Base-by-base conservation (phyloP, 2,113 vertebrate genomes). In the Forbesichthys papilliferus region DNA sequence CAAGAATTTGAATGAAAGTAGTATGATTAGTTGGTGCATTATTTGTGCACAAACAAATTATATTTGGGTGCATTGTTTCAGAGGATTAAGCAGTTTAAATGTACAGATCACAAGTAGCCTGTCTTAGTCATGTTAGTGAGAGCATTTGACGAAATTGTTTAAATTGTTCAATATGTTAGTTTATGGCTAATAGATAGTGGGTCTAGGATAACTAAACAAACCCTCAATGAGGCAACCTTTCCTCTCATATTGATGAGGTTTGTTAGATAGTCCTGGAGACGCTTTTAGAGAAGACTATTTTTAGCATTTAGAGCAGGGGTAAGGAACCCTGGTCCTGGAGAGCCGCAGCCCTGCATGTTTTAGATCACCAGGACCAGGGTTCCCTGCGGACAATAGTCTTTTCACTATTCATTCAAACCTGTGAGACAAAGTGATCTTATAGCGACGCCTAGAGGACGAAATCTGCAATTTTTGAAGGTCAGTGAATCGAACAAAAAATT, bases 371-470 rank as follows among this genome's bases (percentile, higher is more conserved):
- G 16, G 16, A 16, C 16, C 16, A 16, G 16, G 16, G 16, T 16
- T 16, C 16, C 16, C 16, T 16, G 16, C 53, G 60, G 64, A 54
- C 7, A 54, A 53, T 61, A 42, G 46, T 9, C 20, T 14, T 58
- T 11, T 46, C 27, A 27, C 27, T 27, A 27, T 27, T 27, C 27
- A 27, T 27, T 14, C 27, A 20, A 69, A 54, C 55, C 4, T 16
- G 18, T 51, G 63, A 47, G 7, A 12, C 16, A 42, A 48, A 67
- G 66, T 73, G 73, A 62, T 75, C 62, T 61, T 76, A 81, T 66
- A 85, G 81, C 56, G 87, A 68, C 88, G 55, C 78, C 89, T 87
- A 47, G 81, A 73, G 91, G 89, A 18, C 33, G 36, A 7, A 1
- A 10, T 0, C 5, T n/a, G 61, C 64, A 4, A 71, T 11, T 85